Evolutionary conservation across 35 echinoderm and acorn worm genomes (phyloP), one percentile per base, ranked within the genome.

Genomic region (Anneissia japonica): DNA sequence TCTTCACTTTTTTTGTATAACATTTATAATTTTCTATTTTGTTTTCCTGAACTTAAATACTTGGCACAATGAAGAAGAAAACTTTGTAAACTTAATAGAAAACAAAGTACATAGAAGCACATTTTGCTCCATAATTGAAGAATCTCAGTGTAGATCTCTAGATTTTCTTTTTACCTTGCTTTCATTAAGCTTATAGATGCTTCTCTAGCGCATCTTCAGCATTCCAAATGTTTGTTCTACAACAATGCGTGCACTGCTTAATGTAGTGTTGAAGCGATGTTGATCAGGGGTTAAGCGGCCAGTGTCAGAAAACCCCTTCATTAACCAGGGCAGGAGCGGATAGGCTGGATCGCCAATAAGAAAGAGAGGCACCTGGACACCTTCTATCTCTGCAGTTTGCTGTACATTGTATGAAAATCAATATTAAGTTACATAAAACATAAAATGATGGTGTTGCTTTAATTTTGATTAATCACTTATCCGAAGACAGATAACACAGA

Each of bases 341-440:
- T 94, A 90, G 21, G 92, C 92, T 31, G 91, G 87, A 80, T 93
- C 91, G 39, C 91, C 91, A 29, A 93, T 4, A 77, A 93, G 89
- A 29, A 94, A 38, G 19, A 80, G 32, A 9, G 92, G 92, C 2
- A 94, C 79, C 21, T 94, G 75, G 30, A 46, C 34, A 33, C 92
- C 92, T 75, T 86, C 32, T 36, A 94, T 82, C 14, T 45, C 40
- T 45, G 5, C 16, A 16, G 4, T 4, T 16, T 16, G 16, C 40
- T 45, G 40, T 7, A 45, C 4, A 45, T 45, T 51, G 21, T 34
- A 82, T 81, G 32, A 82, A 38, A 35, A 45, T n/a, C n/a, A n/a
- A n/a, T n/a, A n/a, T n/a, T n/a, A 30, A 77, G 29, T 16, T 12
- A 19, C 46, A 26, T 28, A 46, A 28, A 46, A 10, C 28, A 87